Evolutionary conservation across 1,140 invertebrate genomes (phyloP).

Genomic region (Glossosoma conforme): DNA sequence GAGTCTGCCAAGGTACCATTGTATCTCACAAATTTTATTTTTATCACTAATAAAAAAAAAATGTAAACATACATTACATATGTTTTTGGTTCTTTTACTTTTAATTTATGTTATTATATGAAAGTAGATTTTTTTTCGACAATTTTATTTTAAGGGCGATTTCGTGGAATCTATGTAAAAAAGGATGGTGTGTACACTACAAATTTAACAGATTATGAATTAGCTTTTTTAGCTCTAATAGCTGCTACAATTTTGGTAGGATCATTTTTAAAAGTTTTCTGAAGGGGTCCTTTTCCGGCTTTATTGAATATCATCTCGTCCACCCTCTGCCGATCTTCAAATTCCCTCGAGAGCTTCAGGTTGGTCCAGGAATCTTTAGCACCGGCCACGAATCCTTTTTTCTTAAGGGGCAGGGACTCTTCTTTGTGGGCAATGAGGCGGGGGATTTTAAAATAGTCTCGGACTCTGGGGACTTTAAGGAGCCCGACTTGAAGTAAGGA

Average conservation of each 20-base stretch:
- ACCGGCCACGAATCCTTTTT: conserved; percentile 72
- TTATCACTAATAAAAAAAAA: too few relatives aligned
- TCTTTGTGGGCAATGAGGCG: conserved; percentile 52
- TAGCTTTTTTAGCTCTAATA: conserved; percentile 43
- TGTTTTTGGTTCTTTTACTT: too few relatives aligned
- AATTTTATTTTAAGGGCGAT: too few relatives aligned
- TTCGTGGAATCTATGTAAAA: too few relatives aligned
- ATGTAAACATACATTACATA: too few relatives aligned
- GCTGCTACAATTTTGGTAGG: conserved; percentile 60
- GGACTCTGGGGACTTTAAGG: conserved; percentile 69
- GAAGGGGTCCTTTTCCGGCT: conserved; percentile 77
- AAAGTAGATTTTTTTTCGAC: too few relatives aligned
- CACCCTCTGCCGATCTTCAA: conserved; percentile 68
- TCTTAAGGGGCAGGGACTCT: conserved; percentile 56
- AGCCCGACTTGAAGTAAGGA: conserved; percentile 78
- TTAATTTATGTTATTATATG: too few relatives aligned
- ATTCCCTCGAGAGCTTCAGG: conserved; percentile 70
- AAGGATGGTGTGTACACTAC: too few relatives aligned
- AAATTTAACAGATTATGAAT: conserved; percentile 30
- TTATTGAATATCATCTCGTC: conserved; percentile 76
- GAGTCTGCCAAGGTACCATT: too few relatives aligned
- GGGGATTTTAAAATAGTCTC: conserved; percentile 77
- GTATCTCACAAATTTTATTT: too few relatives aligned
- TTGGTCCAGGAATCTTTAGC: conserved; percentile 83
- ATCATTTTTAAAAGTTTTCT: conserved; percentile 83